These are phyloP conservation scores for Dasypus novemcinctus DNA, from an alignment of 2,113 vertebrate genomes.

Conservation along the genomic window DNA sequence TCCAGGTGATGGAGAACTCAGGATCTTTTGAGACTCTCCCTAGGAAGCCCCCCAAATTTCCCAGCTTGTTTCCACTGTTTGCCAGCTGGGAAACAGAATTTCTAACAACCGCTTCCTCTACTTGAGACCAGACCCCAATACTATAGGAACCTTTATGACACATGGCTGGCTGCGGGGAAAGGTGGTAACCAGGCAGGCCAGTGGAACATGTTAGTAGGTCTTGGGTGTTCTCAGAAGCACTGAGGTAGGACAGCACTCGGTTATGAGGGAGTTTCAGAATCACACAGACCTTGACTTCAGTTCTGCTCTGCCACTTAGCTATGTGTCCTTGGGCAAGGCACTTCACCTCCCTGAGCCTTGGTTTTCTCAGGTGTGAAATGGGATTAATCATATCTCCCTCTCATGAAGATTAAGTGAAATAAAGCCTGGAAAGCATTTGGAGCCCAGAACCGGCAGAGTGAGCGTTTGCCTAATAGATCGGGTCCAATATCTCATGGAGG, in stretches of 20 bases:
- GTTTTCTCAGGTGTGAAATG: neutral
- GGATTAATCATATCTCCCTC: neutral
- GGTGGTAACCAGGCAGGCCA: neutral
- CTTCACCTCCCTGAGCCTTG: neutral
- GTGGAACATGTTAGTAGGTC: neutral
- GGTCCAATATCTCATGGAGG: neutral
- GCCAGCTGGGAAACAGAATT: neutral
- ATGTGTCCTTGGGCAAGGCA: neutral
- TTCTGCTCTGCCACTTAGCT: neutral
- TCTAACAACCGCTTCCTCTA: neutral
- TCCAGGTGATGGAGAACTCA: neutral
- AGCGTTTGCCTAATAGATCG: neutral
- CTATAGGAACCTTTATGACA: neutral
- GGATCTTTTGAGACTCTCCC: neutral
- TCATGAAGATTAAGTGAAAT: neutral
- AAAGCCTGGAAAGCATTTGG: neutral
- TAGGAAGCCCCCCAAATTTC: neutral
- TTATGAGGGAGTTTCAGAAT: conserved; percentile 14
- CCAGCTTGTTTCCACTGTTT: neutral
- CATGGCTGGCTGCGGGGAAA: neutral
- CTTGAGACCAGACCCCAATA: neutral
- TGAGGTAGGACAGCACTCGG: neutral
- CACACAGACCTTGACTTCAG: neutral
- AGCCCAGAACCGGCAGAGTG: neutral
- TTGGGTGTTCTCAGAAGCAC: neutral